Evolutionary conservation across 2,888 invertebrate species (phyloP).

Genomic region (Nowickia ferox): DNA sequence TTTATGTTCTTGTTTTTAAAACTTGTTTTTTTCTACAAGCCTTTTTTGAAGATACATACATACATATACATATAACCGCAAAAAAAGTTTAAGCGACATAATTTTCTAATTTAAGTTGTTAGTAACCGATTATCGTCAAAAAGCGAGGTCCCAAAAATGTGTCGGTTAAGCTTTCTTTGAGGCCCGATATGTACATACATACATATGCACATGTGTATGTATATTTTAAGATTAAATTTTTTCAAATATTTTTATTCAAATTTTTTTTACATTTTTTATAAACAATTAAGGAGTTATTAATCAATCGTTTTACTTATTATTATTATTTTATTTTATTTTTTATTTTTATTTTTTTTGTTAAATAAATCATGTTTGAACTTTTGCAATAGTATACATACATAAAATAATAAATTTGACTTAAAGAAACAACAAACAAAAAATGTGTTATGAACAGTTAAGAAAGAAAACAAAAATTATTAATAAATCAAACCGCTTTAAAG

Average conservation of each 20-base stretch:
- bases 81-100: too few relatives aligned
- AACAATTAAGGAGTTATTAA: slow-evolving; percentile 64
- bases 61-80: too few relatives aligned
- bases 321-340: not conserved
- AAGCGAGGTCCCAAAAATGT: too few relatives aligned
- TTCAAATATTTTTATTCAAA: slow-evolving; percentile 55
- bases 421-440: slow-evolving; percentile 51
- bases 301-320: slow-evolving; percentile 46
- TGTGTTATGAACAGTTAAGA: slow-evolving; percentile 59
- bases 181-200: too few relatives aligned
- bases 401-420: slow-evolving; percentile 48
- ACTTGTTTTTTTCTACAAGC: slow-evolving; percentile 44
- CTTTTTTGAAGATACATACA: not conserved
- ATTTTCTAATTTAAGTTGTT: too few relatives aligned
- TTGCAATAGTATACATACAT: slow-evolving; percentile 62
- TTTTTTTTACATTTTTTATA: slow-evolving; percentile 55
- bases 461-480: slow-evolving; percentile 21
- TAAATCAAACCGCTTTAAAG: slow-evolving; percentile 70
- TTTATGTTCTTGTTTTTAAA: slow-evolving; percentile 57
- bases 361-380: slow-evolving; percentile 47
- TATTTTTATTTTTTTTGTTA: slow-evolving; percentile 55
- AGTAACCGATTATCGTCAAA: too few relatives aligned
- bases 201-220: too few relatives aligned
- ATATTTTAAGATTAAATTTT: slow-evolving; percentile 17
- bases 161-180: too few relatives aligned